Conservation (phyloP, 2,797 vertebrate species). For the Numenius phaeopus region DNA sequence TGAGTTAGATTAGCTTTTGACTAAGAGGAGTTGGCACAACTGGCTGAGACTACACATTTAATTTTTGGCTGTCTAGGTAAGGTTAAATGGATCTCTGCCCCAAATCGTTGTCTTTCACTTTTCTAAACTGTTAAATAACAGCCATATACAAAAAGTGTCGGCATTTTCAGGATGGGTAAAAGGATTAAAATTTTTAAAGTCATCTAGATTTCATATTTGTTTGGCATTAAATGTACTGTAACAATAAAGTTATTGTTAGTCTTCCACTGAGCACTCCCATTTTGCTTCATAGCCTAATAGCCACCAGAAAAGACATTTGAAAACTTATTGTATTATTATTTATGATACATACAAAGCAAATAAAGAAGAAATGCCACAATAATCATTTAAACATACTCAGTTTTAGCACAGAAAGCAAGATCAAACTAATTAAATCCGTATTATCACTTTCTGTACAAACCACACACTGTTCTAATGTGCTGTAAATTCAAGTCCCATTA, state of each 20-base stretch:
- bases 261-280: constrained; percentile 32
- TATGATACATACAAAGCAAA: constrained; percentile 47
- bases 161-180: not conserved
- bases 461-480: constrained; percentile 3
- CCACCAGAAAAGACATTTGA: constrained; percentile 39
- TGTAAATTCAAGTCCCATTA: constrained; percentile 15
- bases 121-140: not conserved
- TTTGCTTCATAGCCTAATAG: constrained; percentile 38
- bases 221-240: constrained; percentile 8
- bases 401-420: constrained; percentile 48
- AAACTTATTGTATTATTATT: constrained; percentile 62
- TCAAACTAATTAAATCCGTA: constrained; percentile 46
- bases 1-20: not conserved
- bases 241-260: constrained; percentile 53
- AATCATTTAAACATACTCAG: constrained; percentile 16
- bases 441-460: constrained; percentile 49
- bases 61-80: not conserved
- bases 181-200: constrained; percentile 25
- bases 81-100: not conserved
- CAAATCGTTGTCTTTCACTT: not conserved
- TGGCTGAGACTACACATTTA: not conserved
- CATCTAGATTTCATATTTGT: constrained; percentile 33
- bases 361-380: constrained; percentile 31
- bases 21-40: not conserved
- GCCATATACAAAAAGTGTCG: not conserved